A percentile compares a stretch with the other conserved stretches of the same genome.
Conservation (phyloP, 2,888 invertebrate genomes). For the Chloromyia formosa region DNA sequence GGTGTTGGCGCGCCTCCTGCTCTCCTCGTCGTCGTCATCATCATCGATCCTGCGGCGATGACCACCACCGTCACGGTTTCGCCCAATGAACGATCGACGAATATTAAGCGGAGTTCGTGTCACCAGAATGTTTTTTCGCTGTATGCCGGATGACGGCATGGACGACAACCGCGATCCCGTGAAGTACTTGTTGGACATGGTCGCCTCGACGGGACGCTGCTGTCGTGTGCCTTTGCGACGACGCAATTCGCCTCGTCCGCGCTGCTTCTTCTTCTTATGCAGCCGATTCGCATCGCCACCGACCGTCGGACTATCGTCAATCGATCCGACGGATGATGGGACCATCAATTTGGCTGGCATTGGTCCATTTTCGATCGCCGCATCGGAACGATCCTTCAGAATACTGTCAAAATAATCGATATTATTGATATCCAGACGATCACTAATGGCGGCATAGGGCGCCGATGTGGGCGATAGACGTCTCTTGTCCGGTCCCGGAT, state of each 20-base stretch:
- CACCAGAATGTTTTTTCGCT: background rate
- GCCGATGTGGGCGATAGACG: too few relatives aligned
- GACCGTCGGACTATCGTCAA: background rate
- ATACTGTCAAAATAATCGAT: constrained; percentile 48
- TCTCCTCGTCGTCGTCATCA: background rate
- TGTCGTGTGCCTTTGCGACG: background rate
- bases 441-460: background rate
- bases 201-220: too few relatives aligned
- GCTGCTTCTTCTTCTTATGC: background rate
- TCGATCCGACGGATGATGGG: background rate
- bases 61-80: background rate
- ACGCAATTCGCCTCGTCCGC: background rate
- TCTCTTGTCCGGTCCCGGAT: too few relatives aligned
- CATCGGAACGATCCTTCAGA: constrained; percentile 33
- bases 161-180: background rate
- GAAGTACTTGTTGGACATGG: background rate
- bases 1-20: too few relatives aligned
- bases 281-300: background rate
- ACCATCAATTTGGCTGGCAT: background rate
- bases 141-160: too few relatives aligned
- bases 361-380: background rate
- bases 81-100: background rate
- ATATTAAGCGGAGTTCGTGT: background rate
- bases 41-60: background rate
- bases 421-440: constrained; percentile 36